A percentile compares a stretch with the other conserved stretches of the same genome.
phyloP scores from a whole-genome alignment of 92 coral and sea anemone species.

The Montipora capitata region DNA sequence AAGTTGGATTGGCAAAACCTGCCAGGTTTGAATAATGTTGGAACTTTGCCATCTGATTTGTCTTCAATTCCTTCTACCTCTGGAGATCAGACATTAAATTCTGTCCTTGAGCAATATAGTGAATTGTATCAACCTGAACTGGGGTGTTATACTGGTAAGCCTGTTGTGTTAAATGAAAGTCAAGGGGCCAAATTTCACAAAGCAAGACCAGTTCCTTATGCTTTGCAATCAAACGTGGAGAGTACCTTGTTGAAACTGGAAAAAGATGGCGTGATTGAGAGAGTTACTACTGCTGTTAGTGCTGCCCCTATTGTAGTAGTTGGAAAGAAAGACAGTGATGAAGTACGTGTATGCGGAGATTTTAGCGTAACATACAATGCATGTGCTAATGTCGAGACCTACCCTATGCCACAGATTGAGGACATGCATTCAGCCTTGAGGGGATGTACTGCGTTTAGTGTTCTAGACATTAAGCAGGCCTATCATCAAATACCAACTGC shows the following conservation, averaged over 20 bases:
- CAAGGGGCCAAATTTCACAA: too few species aligned
- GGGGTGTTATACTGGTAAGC: too few species aligned
- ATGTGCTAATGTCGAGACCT: slow-evolving; percentile 59
- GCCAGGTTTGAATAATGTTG: not conserved
- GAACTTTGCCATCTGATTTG: too few species aligned
- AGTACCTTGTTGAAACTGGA: slow-evolving; percentile 54
- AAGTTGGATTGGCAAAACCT: slow-evolving; percentile 38
- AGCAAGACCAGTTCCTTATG: too few species aligned
- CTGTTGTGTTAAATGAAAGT: too few species aligned
- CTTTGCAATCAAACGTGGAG: not conserved
- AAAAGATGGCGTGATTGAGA: slow-evolving; percentile 67
- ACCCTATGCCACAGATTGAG: slow-evolving; percentile 61
- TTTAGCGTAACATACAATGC: slow-evolving; percentile 64
- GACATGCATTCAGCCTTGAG: slow-evolving; percentile 64
- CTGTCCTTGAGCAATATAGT: too few species aligned
- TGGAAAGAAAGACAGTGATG: slow-evolving; percentile 55
- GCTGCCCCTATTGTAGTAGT: slow-evolving; percentile 82
- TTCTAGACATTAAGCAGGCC: slow-evolving; percentile 49
- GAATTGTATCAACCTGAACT: too few species aligned
- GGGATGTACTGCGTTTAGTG: slow-evolving; percentile 11
- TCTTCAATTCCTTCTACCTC: too few species aligned
- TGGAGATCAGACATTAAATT: too few species aligned
- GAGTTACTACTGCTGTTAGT: slow-evolving; percentile 67
- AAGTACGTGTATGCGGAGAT: slow-evolving; percentile 76
- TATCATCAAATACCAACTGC: slow-evolving; percentile 74